Evolutionary conservation across 35 echinoderm and acorn worm species (phyloP), one percentile per base, ranked within the genome.

Genomic region (Apostichopus japonicus): DNA sequence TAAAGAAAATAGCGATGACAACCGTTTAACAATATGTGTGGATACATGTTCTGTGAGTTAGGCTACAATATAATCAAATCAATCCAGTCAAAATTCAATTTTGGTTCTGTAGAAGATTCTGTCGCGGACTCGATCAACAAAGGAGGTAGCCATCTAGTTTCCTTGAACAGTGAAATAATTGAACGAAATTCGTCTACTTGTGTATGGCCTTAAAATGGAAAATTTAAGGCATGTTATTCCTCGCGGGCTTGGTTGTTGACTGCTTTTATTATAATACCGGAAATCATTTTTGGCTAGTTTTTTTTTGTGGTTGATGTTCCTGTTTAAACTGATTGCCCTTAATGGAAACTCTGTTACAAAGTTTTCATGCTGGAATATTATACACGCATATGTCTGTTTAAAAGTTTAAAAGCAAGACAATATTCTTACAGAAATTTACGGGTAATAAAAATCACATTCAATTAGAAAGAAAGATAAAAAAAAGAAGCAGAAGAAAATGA

Each of bases 131-230:
- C 54, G 53, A 57, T 84, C 15, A 84, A 84, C 81, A 84, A 84
- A 84, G 57, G 55, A 7, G 17, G 71, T 83, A 57, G 81, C 21
- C 54, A 84, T 57, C 15, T n/a, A 55, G 81, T 84, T 84, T 84
- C 81, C 81, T 84, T 84, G 81, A 57, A 84, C 16, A 84, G 81
- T 84, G 81, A 57, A 84, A 55, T 84, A 84, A 84, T 84, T 84
- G 53, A 84, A 84, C 81, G 81, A 44, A 57, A 55, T 84, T 84
- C 81, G 81, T 84, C 81, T 84, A 21, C 56, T 11, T 13, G 33
- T 57, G 17, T 19, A 75, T 75, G 71, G 17, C 7, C 71, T 75
- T 75, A 75, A 75, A 75, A 75, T 75, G 71, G 33, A 3, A 75
- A 75, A 75, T 19, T 75, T 75, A 7, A 75, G 11, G 71, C 15